These are phyloP conservation scores for Acromyrmex echinatior DNA, from an alignment of 1,140 invertebrate genomes.

Conservation along the genomic window DNA sequence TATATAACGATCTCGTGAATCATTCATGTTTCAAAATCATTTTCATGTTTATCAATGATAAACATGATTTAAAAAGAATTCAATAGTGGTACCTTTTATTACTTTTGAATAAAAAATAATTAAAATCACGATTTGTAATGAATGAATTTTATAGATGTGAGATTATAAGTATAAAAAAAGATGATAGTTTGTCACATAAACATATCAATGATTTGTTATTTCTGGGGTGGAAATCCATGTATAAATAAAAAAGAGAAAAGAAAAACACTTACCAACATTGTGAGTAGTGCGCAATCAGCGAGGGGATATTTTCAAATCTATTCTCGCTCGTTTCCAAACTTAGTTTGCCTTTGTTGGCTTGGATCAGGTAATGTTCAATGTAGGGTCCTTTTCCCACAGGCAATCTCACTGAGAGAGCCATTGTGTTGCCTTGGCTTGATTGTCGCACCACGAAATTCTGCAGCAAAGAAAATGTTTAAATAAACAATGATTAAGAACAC, in stretches of 20 bases:
- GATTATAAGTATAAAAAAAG: background rate
- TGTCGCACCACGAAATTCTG: constrained; percentile 98
- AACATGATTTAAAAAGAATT: no score
- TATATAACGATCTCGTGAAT: no score
- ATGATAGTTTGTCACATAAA: background rate
- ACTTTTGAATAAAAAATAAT: no score
- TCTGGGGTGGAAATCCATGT: background rate
- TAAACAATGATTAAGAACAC: background rate
- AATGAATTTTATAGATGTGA: background rate
- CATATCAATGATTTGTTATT: background rate
- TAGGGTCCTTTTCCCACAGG: constrained; percentile 95
- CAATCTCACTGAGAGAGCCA: constrained; percentile 97
- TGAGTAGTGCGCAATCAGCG: constrained; percentile 96
- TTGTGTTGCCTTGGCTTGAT: constrained; percentile 96
- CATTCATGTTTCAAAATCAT: no score
- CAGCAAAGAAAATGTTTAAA: constrained; percentile 61
- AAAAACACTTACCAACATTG: constrained; percentile 92
- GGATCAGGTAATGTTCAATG: constrained; percentile 98
- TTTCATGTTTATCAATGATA: no score
- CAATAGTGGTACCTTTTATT: no score
- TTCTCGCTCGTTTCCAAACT: constrained; percentile 97
- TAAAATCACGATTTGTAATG: no score
- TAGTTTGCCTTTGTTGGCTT: constrained; percentile 92
- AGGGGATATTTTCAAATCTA: constrained; percentile 96
- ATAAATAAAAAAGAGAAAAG: constrained; percentile 40